Evolutionary conservation across 1,140 invertebrate species (phyloP), one percentile per base, ranked within the genome.

Genomic region (Telenomus remus): DNA sequence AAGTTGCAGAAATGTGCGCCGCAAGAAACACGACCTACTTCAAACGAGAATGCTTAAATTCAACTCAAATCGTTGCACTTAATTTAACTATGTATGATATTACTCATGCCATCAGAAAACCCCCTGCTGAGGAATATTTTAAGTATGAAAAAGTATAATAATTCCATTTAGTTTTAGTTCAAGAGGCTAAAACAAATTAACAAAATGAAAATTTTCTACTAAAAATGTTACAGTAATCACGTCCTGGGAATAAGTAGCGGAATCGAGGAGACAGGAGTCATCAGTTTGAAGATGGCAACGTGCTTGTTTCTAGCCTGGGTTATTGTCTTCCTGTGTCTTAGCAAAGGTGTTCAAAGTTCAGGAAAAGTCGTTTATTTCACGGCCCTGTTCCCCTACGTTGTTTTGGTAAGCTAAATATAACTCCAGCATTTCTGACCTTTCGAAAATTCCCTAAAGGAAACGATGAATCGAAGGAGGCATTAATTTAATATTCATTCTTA

Each of bases 301-400:
- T 94, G 93, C 86, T 88, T 95, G 4, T 87, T 94, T 0, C 83
- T 92, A n/a, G 93, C 94, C 47, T 96, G 94, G 94, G 80, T 93
- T 44, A 92, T 95, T 43, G 94, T 95, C 13, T 95, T 94, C 79
- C 89, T 95, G 27, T 95, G 94, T 81, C 89, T 96, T 15, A 93
- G 92, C 82, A 95, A 95, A 89, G 94, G 94, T 19, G 93, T 96
- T 9, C 93, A 95, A 83, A 94, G 93, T 71, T 94, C 94, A 15
- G 95, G 95, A 81, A 95, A 94, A 89, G 91, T 95, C 47, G 94
- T 95, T 3, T 96, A 95, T 81, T 95, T 96, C 74, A 96, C 95
- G 7, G 94, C 95, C 6, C 89, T 95, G 0, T 95, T 95, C 80
- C 95, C 95, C 0, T 96, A 96, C 83, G 90, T 96, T 13, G 94